Base-by-base conservation (phyloP, 1,140 invertebrate species). In the Theocolax elegans region DNA sequence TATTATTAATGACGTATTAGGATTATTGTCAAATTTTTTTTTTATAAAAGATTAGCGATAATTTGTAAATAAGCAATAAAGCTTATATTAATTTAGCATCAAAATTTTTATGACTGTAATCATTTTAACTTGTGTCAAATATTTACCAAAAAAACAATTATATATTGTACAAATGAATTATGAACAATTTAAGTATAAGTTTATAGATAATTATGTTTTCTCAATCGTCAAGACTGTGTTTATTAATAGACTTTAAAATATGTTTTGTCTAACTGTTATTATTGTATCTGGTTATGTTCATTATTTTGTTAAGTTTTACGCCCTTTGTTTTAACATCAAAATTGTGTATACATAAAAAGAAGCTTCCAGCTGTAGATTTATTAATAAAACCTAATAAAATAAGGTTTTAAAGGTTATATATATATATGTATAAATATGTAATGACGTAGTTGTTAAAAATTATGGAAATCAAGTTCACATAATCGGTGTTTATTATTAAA, bases 191-290 rank as follows among this genome's bases (percentile, higher is more conserved):
- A 35, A 19, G 29, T 56, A 19, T 21, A 56, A 35, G 29, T 56
- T n/a, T 27, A 17, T 56, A 31, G 17, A 56, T 23, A 13, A 51
- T 35, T 58, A 10, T 58, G 23, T 23, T 40, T 40, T 58, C 54
- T 40, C 31, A 40, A 66, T 67, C 46, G 56, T 66, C 63, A 66
- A 72, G 44, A 66, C 63, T 72, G 70, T 66, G 54, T 72, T 71
- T 44, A 58, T 46, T 15, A 10, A 38, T 71, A 71, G 44, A 51
- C 21, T 19, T 49, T 51, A 49, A 17, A 21, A n/a, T 25, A 25
- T 21, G 15, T 46, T 58, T 17, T 44, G 1, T 44, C 40, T 23
- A 66, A 42, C 35, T 42, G 13, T 66, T 63, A 12, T 19, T 7
- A 49, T 8, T 64, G 44, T 42, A 42, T 40, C 35, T n/a, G 23